Percentiles rank a stretch among this genome's conserved stretches.
Conservation (phyloP, 2,113 vertebrate genomes). For the Isichthys henryi region DNA sequence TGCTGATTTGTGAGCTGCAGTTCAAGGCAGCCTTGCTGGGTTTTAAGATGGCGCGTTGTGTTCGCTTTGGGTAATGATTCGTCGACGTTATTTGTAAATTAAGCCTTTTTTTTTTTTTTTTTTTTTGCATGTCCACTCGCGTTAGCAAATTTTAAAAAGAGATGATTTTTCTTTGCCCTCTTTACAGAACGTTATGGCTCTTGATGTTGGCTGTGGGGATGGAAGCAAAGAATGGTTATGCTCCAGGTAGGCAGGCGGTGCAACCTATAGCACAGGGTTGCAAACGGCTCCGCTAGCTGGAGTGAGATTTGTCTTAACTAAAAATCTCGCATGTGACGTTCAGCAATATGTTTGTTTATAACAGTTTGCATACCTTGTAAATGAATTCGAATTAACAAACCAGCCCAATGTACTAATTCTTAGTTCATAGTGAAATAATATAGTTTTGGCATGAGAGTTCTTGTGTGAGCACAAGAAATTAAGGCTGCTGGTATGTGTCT, state of each 20-base stretch:
- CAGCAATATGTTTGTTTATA: neutral
- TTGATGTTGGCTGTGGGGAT: constrained; percentile 20
- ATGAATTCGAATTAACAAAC: neutral
- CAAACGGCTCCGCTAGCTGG: neutral
- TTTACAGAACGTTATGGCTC: constrained; percentile 42
- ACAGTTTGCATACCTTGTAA: neutral
- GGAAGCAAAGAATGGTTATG: constrained; percentile 27
- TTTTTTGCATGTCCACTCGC: neutral
- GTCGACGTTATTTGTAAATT: neutral
- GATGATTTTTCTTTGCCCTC: neutral
- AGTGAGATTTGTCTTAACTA: neutral
- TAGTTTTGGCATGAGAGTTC: neutral
- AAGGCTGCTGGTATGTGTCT: neutral
- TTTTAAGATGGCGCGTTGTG: constrained; percentile 34
- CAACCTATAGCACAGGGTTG: neutral
- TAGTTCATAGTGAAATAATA: neutral
- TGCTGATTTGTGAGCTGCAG: neutral
- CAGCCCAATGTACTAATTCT: neutral
- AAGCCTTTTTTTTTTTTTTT: neutral
- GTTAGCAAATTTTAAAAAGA: too few relatives aligned
- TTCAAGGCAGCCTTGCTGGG: neutral
- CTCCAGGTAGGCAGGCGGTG: constrained; percentile 41
- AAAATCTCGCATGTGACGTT: neutral
- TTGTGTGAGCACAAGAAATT: neutral
- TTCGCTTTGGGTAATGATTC: constrained; percentile 38